These are phyloP conservation scores for Caretta caretta DNA, from an alignment of 2,113 vertebrate genomes.

Conservation along the genomic window DNA sequence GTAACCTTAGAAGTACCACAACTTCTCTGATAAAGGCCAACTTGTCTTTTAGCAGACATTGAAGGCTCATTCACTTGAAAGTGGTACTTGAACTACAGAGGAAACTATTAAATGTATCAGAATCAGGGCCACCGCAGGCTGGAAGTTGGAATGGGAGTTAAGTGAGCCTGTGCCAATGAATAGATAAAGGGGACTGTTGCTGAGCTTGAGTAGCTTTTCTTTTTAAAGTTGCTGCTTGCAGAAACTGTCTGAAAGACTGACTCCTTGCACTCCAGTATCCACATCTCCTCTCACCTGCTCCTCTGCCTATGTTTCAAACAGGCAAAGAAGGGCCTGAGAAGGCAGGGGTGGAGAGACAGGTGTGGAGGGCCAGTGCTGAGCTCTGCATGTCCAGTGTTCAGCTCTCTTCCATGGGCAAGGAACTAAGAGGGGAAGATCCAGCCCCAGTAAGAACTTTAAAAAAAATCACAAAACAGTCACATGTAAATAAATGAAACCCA, in stretches of 20 bases:
- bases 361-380: neutral
- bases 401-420: neutral
- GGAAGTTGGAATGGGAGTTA: neutral
- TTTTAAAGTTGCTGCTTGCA: neutral
- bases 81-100: neutral
- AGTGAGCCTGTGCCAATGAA: neutral
- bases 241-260: neutral
- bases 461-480: neutral
- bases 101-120: neutral
- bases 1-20: neutral
- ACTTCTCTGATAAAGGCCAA: neutral
- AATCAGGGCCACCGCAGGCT: neutral
- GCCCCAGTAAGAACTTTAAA: neutral
- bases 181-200: neutral
- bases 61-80: neutral
- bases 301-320: neutral
- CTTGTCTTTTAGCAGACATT: neutral
- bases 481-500: neutral
- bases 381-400: neutral
- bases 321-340: neutral
- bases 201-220: neutral
- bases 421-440: neutral
- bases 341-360: neutral
- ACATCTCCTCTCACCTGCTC: neutral
- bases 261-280: neutral